Percentiles rank a stretch among this genome's conserved stretches.
Conservation (phyloP, 2,888 invertebrate genomes). For the Ormyrus pomaceus region DNA sequence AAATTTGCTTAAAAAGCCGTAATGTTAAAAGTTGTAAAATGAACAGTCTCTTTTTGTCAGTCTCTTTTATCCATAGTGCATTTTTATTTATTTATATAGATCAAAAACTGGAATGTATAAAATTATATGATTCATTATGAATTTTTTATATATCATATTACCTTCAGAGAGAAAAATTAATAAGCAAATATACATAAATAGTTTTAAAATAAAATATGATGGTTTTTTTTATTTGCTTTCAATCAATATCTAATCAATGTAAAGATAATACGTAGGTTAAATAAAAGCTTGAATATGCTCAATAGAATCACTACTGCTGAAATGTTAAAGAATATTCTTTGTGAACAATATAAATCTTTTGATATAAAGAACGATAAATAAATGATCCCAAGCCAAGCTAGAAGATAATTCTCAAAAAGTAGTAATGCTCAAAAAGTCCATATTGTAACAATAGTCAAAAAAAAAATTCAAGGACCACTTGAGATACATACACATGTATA, state of each 20-base stretch:
- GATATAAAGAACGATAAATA: constrained; percentile 3
- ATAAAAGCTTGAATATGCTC: constrained; percentile 7
- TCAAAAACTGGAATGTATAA: constrained; percentile 20
- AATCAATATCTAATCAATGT: not conserved
- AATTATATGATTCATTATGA: constrained; percentile 23
- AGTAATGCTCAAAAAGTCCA: constrained; percentile 9
- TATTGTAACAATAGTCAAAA: constrained; percentile 1
- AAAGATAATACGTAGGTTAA: constrained; percentile 7
- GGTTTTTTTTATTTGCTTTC: constrained; percentile 16
- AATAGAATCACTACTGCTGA: constrained; percentile 7
- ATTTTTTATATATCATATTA: constrained; percentile 38
- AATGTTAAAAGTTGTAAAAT: constrained; percentile 19
- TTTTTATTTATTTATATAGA: constrained; percentile 47
- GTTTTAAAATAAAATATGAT: constrained; percentile 11
- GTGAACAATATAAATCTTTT: not conserved
- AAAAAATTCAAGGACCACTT: constrained; percentile 33
- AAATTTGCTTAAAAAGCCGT: constrained; percentile 30
- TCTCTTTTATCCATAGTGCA: constrained; percentile 20
- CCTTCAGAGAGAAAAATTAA: not conserved
- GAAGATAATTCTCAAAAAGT: not conserved
- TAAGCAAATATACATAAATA: not conserved
- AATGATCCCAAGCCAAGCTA: not conserved
- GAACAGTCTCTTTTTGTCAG: constrained; percentile 16
- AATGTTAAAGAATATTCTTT: constrained; percentile 14
- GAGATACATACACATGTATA: constrained; percentile 20